Base-by-base conservation (phyloP, 1,140 invertebrate species). In the Drosophila mojavensis region DNA sequence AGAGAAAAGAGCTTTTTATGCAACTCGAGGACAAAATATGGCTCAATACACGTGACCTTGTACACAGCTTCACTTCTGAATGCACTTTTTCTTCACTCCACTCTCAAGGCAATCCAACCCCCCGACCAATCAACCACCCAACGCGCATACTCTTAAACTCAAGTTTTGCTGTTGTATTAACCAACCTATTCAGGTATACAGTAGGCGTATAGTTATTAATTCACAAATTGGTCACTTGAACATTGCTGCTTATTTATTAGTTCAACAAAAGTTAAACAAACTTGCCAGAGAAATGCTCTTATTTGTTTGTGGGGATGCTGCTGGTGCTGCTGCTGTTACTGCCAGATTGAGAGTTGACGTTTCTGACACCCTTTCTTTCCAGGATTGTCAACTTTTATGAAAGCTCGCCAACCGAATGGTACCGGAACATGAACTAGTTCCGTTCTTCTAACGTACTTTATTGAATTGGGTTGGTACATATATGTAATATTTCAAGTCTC, bases 21-120 rank as follows among this genome's bases (percentile, higher is more conserved):
- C 36, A 39, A 39, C 36, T 39, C 13, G 73, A 66, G 47, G 47
- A 59, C 51, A 65, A 45, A 41, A 24, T 5, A 63, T 13, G 7
- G 56, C 7, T 55, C n/a, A 24, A 43, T 39, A 58, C 17, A 66
- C 24, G n/a, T 45, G 61, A 54, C 61, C 61, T 64, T 64, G 61
- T 10, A 39, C 17, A 56, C 5, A 39, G 30, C 33, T 56, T 20
- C 54, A 56, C 15, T 15, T 28, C 7, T 41, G 4, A 63, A 53
- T 53, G 47, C 61, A 63, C 24, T 50, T 33, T 48, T 61, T 4
- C 7, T n/a, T 33, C 28, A 33, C 36, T 39, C 11, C 11, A 39
- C 10, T 36, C 26, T 60, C 26, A 59, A 47, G 41, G 43, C 43
- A 48, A 48, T 45, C 5, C 15, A 39, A 3, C 10, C 36, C 11